Evolutionary conservation across 2,797 vertebrate species (phyloP).

Genomic region (Chloroceryle inda): DNA sequence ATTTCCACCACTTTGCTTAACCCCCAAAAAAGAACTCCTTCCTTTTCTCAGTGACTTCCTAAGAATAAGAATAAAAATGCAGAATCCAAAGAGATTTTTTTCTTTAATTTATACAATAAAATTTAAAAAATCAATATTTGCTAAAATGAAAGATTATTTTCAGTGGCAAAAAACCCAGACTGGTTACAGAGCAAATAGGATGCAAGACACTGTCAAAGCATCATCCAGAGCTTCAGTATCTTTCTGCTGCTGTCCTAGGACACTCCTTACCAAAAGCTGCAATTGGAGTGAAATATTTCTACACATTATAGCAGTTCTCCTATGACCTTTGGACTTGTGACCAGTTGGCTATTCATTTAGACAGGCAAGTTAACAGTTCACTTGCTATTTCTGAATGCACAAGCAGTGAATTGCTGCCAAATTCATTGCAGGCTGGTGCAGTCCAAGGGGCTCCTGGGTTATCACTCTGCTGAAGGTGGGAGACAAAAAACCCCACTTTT

Average conservation of each 20-base stretch:
- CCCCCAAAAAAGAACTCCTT: background rate
- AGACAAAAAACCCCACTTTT: background rate
- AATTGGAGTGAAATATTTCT: background rate
- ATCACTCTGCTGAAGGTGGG: slow-evolving; percentile 30
- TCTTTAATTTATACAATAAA: background rate
- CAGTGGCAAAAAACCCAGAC: background rate
- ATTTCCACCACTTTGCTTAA: slow-evolving; percentile 25
- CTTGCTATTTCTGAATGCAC: slow-evolving; percentile 37
- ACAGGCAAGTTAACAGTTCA: background rate
- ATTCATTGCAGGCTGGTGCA: rapidly evolving
- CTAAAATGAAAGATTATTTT: background rate
- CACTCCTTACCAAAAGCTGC: background rate
- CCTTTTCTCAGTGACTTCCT: background rate
- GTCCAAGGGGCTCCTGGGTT: slow-evolving; percentile 16
- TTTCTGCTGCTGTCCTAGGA: background rate
- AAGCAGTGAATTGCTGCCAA: slow-evolving; percentile 21
- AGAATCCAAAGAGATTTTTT: background rate
- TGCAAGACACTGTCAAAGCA: background rate
- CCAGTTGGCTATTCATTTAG: slow-evolving; percentile 9
- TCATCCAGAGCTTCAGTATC: background rate
- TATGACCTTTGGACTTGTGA: background rate
- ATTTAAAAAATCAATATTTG: background rate
- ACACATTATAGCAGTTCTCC: background rate
- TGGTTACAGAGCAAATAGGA: background rate
- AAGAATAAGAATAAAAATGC: background rate